Base-by-base conservation (phyloP, 2,113 vertebrate genomes). In the Vicugna pacos region DNA sequence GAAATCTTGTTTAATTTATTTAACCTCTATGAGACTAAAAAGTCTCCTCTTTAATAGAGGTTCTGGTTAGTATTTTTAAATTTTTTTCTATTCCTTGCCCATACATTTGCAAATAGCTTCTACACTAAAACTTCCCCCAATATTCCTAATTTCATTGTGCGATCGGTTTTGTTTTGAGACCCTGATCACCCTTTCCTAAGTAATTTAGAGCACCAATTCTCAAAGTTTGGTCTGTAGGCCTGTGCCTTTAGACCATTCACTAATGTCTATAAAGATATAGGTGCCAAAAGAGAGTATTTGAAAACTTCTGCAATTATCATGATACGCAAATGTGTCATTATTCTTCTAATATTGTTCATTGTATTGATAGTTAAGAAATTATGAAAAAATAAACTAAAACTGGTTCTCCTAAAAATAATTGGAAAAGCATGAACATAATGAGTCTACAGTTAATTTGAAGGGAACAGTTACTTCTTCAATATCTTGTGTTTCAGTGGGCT, bases 161-260 rank as follows among this genome's bases (percentile, higher is more conserved):
- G 22, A 32, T 42, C 13, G 62, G 2, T 62, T 89, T 93, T 95
- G 19, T 77, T 14, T 8, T 73, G 6, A 91, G 5, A 92, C 1
- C 28, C 5, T 79, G 12, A 90, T 32, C 1, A 82, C 2, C 8
- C 1, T 79, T 32, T 38, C 8, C 19, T 46, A 3, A 52, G 14
- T 32, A 72, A 32, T 50, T 85, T 30, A 86, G 10, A 79, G 2
- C 2, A 60, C 3, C 24, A 42, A 0, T 38, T 65, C 32, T 64
- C 46, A 35, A 76, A 58, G 3, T 28, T 0, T 6, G 5, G 8
- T 46, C 10, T 1, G 24, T 20, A 12, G 20, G 28, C 12, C 0
- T 70, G 20, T 58, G 35, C 75, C 24, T 82, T 46, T 10, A 76
- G 85, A 60, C 1, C 35, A 6, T 30, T 73, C 6, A 28, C 12